phyloP scores from a whole-genome alignment of 2,888 invertebrate genomes.

The Eristalis intricaria region DNA sequence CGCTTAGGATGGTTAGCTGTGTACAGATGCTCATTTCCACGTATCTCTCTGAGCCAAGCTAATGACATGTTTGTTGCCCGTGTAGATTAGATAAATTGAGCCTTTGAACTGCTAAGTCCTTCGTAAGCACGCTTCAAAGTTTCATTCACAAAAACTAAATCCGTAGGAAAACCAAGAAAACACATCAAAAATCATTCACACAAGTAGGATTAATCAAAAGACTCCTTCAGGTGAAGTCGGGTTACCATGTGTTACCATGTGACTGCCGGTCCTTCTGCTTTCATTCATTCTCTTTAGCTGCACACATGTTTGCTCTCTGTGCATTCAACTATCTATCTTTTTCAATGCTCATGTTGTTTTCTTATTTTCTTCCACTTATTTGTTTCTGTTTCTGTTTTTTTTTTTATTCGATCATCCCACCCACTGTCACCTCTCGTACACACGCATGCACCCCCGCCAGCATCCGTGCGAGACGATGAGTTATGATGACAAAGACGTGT shows the following conservation, averaged over 20 bases:
- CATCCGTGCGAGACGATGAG: constrained; percentile 40
- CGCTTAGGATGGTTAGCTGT: not conserved
- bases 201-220: constrained; percentile 46
- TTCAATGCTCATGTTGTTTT: constrained; percentile 42
- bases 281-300: not conserved
- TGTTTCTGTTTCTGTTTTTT: not conserved
- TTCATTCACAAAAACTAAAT: not conserved
- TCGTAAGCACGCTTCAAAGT: not conserved
- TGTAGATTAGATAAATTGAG: not conserved
- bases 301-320: constrained; percentile 3
- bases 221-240: constrained; percentile 21
- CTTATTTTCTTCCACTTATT: not conserved
- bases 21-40: not conserved
- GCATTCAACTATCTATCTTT: constrained; percentile 59
- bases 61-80: not conserved
- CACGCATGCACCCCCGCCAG: not conserved
- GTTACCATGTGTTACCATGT: not conserved
- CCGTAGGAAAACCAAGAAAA: not conserved
- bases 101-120: not conserved
- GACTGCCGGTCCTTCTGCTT: not conserved
- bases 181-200: constrained; percentile 2
- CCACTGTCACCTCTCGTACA: not conserved
- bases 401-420: not conserved
- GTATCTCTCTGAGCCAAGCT: not conserved
- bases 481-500: constrained; percentile 59